phyloP scores from a whole-genome alignment of 2,888 invertebrate species.

The Pandemis cinnamomeana region DNA sequence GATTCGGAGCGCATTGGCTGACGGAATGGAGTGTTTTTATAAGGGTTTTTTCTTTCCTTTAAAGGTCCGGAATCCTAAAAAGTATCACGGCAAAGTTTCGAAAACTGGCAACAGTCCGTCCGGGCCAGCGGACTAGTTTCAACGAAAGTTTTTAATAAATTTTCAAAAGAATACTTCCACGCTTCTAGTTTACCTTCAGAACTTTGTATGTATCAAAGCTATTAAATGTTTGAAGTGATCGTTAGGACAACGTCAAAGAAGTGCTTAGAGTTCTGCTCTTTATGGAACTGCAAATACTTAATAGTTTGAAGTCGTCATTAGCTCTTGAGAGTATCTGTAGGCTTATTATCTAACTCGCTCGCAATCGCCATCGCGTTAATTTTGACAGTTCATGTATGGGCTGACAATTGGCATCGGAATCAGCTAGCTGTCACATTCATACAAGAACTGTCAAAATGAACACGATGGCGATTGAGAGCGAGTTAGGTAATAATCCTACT shows the following conservation, averaged over 20 bases:
- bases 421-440: too few relatives aligned
- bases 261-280: background rate
- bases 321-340: background rate
- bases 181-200: conserved; percentile 22
- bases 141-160: conserved; percentile 52
- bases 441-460: too few relatives aligned
- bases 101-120: conserved; percentile 46
- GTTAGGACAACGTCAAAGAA: conserved; percentile 1
- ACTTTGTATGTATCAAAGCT: conserved; percentile 26
- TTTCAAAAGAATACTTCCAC: conserved; percentile 40
- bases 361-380: too few relatives aligned
- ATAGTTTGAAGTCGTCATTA: background rate
- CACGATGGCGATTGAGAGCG: too few relatives aligned
- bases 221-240: conserved; percentile 26
- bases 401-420: too few relatives aligned
- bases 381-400: too few relatives aligned
- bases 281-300: background rate
- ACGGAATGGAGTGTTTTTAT: too few relatives aligned
- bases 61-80: background rate
- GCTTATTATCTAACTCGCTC: too few relatives aligned
- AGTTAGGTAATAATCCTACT: too few relatives aligned
- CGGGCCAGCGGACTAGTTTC: conserved; percentile 43
- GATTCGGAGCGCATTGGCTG: too few relatives aligned
- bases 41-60: too few relatives aligned
- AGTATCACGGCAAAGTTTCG: conserved; percentile 43